These are phyloP conservation scores for Anguilla marmorata DNA, from an alignment of 2,797 vertebrate species.

Conservation along the genomic window DNA sequence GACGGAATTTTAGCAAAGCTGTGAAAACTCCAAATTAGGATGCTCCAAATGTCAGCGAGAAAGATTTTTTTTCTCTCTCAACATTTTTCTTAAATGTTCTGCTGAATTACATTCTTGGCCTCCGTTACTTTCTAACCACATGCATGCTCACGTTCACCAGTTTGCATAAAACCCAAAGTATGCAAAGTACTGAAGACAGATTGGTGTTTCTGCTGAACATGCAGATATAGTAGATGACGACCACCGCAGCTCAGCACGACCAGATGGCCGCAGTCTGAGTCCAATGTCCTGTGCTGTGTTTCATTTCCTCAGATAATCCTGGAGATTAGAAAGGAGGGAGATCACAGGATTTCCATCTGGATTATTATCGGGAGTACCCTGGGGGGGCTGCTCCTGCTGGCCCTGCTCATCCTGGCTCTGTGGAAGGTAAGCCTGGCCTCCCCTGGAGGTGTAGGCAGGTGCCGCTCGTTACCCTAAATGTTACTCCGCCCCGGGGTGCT, in stretches of 20 bases:
- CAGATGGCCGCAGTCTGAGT: slow-evolving; percentile 1
- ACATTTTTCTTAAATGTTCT: not conserved
- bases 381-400: slow-evolving; percentile 89
- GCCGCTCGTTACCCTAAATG: not conserved
- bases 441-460: not conserved
- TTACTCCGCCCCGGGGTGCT: not conserved
- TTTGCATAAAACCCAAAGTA: slow-evolving; percentile 1
- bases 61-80: not conserved
- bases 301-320: slow-evolving; percentile 76
- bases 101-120: not conserved
- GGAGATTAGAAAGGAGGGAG: slow-evolving; percentile 89
- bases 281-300: slow-evolving; percentile 29
- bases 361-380: slow-evolving; percentile 91
- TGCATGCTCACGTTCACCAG: not conserved
- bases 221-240: not conserved
- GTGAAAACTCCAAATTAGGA: slow-evolving; percentile 4
- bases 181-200: not conserved
- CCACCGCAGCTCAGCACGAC: not conserved
- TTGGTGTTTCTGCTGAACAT: not conserved
- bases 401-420: slow-evolving; percentile 85
- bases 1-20: slow-evolving; percentile 4
- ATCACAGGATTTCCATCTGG: slow-evolving; percentile 88
- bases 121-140: not conserved
- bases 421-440: slow-evolving; percentile 84
- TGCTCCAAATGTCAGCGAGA: not conserved